Percentiles rank a stretch among this genome's conserved stretches.
Evolutionary conservation across 2,113 vertebrate species (phyloP).

Genomic region (Anoura caudifer): DNA sequence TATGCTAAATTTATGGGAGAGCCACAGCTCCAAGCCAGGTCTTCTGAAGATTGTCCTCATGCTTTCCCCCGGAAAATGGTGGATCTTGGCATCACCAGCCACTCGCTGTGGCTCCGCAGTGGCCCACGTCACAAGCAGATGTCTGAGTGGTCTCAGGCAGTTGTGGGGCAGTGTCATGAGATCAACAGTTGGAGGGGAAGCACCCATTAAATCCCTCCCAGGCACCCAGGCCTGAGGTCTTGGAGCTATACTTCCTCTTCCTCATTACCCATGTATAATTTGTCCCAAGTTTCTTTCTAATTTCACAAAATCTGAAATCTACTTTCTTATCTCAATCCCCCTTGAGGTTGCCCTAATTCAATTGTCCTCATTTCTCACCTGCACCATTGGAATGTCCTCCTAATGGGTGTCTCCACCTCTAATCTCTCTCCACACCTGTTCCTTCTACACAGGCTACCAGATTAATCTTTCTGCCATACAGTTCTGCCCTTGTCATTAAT

Average conservation of each 20-base stretch:
- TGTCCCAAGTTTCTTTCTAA: background rate
- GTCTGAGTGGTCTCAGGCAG: background rate
- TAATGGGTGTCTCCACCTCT: background rate
- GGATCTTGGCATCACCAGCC: background rate
- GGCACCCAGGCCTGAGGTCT: background rate
- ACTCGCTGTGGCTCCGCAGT: fast-evolving
- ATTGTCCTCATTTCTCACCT: background rate
- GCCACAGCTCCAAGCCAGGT: background rate
- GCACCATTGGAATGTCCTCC: background rate
- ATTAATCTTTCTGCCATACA: background rate
- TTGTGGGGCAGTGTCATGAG: background rate
- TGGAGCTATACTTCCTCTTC: background rate
- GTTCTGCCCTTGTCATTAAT: background rate
- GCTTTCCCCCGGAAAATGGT: background rate
- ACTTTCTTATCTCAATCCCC: background rate
- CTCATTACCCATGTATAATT: background rate
- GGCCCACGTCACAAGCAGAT: fast-evolving
- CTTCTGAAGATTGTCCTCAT: background rate
- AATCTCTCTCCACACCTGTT: background rate
- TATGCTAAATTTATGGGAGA: background rate
- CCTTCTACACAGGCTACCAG: background rate
- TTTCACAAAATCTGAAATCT: background rate
- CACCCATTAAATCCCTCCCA: background rate
- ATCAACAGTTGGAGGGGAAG: background rate
- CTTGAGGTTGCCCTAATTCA: background rate